Base-by-base conservation (phyloP, 2,888 invertebrate genomes). In the Conus canariensis region DNA sequence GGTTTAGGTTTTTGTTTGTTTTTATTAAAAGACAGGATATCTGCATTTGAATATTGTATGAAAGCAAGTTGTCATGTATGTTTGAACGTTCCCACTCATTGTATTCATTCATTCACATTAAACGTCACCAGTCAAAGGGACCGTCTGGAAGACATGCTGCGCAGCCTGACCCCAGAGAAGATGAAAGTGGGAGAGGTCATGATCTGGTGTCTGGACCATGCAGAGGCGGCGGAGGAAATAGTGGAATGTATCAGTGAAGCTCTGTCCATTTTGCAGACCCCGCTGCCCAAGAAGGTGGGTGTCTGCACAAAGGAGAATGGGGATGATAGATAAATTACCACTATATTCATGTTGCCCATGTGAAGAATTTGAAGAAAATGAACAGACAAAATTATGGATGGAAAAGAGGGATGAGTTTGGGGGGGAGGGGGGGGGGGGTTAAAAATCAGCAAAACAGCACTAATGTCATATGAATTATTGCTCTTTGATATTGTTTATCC, bases 121-220 rank as follows among this genome's bases (percentile, higher is more conserved):
- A 45, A 45, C 45, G 45, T 45, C 45, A 45, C 45, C 64, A 98
- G 98, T 92, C 99, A 99, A 97, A 97, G 99, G 93, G 98, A 99
- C 96, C 97, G 99, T 0, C 97, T 99, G 70, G 99, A 99, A 96
- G 98, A 99, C 96, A 97, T 99, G 94, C 97, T 99, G 93, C 97
- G 99, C 30, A 97, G 98, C 92, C 97, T 99, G 95, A 97, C 98
- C 0, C 95, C 96, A 16, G 96, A 96, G 91, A 90, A 95, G 90
- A 96, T 97, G 91, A 98, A 98, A 96, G 97, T 99, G 91, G 99
- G 98, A 12, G 99, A 99, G 96, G 98, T 98, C 25, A 99, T 99
- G 99, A 98, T 99, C 88, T 99, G 99, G 97, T 99, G 99, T 96
- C 98, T 99, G 92, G 99, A 99, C 96, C 99, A 99, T 96, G 99